A percentile compares a stretch with the other conserved stretches of the same genome.
These are phyloP conservation scores for Thamnophis sirtalis DNA, from an alignment of 2,113 vertebrate species.

Conservation along the genomic window DNA sequence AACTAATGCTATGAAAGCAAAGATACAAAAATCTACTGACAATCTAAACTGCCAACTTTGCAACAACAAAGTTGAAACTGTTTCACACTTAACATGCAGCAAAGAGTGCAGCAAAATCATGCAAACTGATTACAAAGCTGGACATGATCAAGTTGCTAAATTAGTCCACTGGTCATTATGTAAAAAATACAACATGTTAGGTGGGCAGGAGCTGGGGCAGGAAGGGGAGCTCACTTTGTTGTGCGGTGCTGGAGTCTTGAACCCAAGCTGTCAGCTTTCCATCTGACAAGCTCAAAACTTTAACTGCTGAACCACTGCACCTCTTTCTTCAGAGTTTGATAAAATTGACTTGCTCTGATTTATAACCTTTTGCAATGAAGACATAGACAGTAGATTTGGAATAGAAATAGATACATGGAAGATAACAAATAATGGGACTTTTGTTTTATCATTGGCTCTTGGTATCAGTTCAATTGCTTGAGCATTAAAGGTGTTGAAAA, in stretches of 20 bases:
- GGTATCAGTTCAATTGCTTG: neutral
- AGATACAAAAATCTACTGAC: too few species aligned
- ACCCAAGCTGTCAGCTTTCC: too few species aligned
- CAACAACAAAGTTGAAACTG: too few species aligned
- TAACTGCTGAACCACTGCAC: neutral
- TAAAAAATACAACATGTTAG: neutral
- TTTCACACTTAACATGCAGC: too few species aligned
- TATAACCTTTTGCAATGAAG: neutral
- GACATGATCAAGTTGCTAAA: too few species aligned
- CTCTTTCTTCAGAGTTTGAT: neutral
- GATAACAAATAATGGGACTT: neutral
- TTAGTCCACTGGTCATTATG: too few species aligned
- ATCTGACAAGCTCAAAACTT: neutral
- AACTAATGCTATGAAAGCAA: too few species aligned
- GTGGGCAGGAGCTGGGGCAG: neutral
- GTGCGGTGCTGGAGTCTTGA: neutral
- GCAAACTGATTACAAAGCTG: too few species aligned
- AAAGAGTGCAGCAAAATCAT: too few species aligned
- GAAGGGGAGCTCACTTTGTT: neutral
- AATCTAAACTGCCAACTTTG: too few species aligned
- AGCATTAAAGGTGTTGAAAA: neutral
- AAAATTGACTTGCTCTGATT: neutral
- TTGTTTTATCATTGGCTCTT: neutral
- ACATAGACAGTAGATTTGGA: neutral
- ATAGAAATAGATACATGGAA: neutral